Base-by-base conservation (phyloP, 2,888 invertebrate species). In the Hemaris fuciformis region DNA sequence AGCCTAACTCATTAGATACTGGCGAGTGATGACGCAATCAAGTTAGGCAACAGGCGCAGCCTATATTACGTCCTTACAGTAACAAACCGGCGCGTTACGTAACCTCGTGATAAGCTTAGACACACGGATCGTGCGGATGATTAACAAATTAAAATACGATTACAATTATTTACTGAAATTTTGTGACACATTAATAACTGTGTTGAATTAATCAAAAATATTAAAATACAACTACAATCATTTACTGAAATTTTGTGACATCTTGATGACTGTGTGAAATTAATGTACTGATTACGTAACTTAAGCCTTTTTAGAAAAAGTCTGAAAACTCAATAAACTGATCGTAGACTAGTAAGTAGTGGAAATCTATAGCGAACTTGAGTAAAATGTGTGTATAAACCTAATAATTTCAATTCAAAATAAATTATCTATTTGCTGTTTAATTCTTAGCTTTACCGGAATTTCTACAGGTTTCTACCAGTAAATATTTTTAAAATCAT, bases 71-170 rank as follows among this genome's bases (percentile, higher is more conserved):
- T 62, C 58, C 64, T 53, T 60, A 59, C 56, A 61, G 60, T 60
- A 53, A 61, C 68, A 61, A 62, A 56, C 56, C 25, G 45, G 63
- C n/a, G 63, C n/a, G 60, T 75, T 73, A 67, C 58, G 66, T 68
- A 76, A 75, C 67, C 25, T 23, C 23, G 57, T 73, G 79, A 79
- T 80, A 80, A 77, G 70, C 62, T 38, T 46, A 23, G 64, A 77
- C 76, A 75, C 62, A 77, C 72, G 27, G 74, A 0, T 23, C 1
- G 10, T 6, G 10, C 63, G 61, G 42, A 66, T n/a, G 59, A 58
- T 56, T 15, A 31, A 18, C 10, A 3, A 31, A 31, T 53, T 53
- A 13, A 7, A 20, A 20, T 22, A 2, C n/a, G n/a, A n/a, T 20
- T 7, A n/a, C n/a, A n/a, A n/a, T n/a, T 20, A 10, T 10, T 20